Percentiles rank a stretch among this genome's conserved stretches.
Evolutionary conservation across 2,113 vertebrate genomes (phyloP).

Genomic region (Astatotilapia flaviijosephi): DNA sequence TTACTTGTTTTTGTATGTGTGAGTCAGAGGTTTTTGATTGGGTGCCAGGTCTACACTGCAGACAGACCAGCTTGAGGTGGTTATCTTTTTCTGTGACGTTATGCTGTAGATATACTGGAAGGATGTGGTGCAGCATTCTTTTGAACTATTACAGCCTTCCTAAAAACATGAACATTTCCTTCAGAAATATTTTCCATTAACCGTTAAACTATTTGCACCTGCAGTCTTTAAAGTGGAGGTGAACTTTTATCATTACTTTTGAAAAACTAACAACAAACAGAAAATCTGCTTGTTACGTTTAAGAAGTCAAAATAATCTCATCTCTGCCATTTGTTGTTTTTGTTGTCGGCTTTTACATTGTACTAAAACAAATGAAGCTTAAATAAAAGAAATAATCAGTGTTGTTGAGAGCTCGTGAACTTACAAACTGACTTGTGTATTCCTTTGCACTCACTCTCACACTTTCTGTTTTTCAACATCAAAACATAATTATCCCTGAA

Average conservation of each 20-base stretch:
- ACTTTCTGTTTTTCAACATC: background rate
- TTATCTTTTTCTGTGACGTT: too few relatives aligned
- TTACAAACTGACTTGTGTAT: too few relatives aligned
- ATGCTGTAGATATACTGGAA: rapidly evolving
- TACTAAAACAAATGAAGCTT: rapidly evolving
- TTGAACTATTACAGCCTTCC: rapidly evolving
- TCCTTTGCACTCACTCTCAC: too few relatives aligned
- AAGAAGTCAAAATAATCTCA: too few relatives aligned
- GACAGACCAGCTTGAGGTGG: too few relatives aligned
- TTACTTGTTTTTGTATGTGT: background rate
- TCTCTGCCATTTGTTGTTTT: too few relatives aligned
- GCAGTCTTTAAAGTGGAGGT: too few relatives aligned
- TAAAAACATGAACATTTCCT: too few relatives aligned
- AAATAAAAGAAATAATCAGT: background rate
- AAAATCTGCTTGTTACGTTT: background rate
- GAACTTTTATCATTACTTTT: background rate
- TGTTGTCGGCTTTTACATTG: rapidly evolving
- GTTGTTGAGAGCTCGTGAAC: background rate
- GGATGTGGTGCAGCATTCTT: rapidly evolving
- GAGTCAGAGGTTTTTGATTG: background rate
- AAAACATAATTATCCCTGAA: background rate
- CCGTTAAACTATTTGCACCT: rapidly evolving
- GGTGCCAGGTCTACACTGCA: background rate
- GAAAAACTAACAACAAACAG: too few relatives aligned
- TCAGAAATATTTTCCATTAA: too few relatives aligned